Evolutionary conservation across 2,797 vertebrate genomes (phyloP).

Genomic region (Furcifer pardalis): DNA sequence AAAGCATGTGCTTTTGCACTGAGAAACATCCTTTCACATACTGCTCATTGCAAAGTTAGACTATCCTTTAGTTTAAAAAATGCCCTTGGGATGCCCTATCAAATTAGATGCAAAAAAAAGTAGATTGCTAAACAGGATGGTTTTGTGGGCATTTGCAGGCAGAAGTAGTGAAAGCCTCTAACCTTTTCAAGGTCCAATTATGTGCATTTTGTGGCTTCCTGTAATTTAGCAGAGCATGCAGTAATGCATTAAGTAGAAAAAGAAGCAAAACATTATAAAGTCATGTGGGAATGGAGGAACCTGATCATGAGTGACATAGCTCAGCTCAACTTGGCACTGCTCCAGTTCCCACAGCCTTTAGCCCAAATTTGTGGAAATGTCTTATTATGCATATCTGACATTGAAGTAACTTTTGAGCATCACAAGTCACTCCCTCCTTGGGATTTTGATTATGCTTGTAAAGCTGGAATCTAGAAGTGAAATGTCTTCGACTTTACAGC

Average conservation of each 20-base stretch:
- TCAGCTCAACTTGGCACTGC: conserved; percentile 61
- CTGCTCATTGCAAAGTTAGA: conserved; percentile 2
- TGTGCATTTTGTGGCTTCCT: conserved; percentile 61
- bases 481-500: conserved; percentile 53
- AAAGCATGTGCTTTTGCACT: background rate
- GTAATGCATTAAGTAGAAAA: conserved; percentile 57
- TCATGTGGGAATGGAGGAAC: conserved; percentile 46
- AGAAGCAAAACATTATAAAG: conserved; percentile 58
- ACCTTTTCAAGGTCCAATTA: conserved; percentile 19
- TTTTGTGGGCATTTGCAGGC: rapidly evolving
- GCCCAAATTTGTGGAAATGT: conserved; percentile 62
- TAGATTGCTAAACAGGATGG: background rate
- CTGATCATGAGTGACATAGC: conserved; percentile 61
- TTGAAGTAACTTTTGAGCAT: conserved; percentile 61
- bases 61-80: background rate
- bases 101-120: conserved; percentile 10
- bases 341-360: conserved; percentile 67
- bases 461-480: conserved; percentile 57
- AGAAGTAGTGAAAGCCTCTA: conserved; percentile 40
- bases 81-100: background rate
- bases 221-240: conserved; percentile 62
- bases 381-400: conserved; percentile 50
- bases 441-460: conserved; percentile 48
- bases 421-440: conserved; percentile 52
- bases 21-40: background rate